phyloP scores from a whole-genome alignment of 2,113 vertebrate genomes.

The Oriolus oriolus region DNA sequence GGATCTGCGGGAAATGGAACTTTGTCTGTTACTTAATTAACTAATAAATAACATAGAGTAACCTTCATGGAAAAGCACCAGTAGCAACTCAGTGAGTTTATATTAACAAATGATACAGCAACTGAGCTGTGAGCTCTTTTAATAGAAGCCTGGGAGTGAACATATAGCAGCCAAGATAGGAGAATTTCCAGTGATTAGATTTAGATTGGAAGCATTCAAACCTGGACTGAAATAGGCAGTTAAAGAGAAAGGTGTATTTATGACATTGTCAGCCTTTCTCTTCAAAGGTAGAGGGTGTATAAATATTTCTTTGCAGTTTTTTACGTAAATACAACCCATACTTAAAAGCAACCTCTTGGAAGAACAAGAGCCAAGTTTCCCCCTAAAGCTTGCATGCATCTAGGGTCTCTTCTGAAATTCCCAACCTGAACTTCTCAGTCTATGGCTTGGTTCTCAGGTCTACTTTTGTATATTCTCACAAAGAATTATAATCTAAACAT shows the following conservation, averaged over 20 bases:
- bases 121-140: neutral
- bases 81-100: neutral
- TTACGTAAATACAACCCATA: neutral
- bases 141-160: neutral
- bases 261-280: neutral
- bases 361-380: neutral
- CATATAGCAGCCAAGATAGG: neutral
- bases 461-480: neutral
- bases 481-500: neutral
- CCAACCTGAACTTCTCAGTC: neutral
- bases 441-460: neutral
- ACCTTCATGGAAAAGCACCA: slow-evolving; percentile 12
- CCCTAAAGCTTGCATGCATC: neutral
- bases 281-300: neutral
- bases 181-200: neutral
- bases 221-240: neutral
- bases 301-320: neutral
- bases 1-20: slow-evolving; percentile 29
- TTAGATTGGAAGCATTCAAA: neutral
- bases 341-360: neutral
- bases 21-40: slow-evolving; percentile 55
- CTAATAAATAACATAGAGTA: slow-evolving; percentile 45
- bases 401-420: neutral
- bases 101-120: slow-evolving; percentile 29
- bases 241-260: neutral